These are phyloP conservation scores for Argya squamiceps DNA, from an alignment of 2,797 vertebrate genomes.

Conservation along the genomic window DNA sequence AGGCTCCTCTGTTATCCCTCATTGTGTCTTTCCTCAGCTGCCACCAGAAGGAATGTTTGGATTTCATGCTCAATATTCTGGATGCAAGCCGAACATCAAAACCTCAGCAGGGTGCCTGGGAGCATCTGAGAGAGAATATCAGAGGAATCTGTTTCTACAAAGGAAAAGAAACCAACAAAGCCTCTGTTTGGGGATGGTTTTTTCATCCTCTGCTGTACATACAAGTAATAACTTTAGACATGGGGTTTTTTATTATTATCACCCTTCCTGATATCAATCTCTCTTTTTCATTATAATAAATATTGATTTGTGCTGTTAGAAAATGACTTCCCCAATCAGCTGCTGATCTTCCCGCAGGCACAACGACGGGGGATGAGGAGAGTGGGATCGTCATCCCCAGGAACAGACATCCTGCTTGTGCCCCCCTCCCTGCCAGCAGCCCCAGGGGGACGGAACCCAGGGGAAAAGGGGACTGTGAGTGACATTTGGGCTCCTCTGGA, in stretches of 20 bases:
- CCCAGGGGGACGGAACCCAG: fast-evolving
- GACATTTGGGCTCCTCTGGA: neutral
- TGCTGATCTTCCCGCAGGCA: neutral
- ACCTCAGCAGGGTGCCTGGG: constrained; percentile 67
- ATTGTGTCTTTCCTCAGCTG: constrained; percentile 60
- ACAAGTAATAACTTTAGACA: constrained; percentile 42
- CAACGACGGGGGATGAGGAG: neutral
- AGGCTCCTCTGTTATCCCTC: neutral
- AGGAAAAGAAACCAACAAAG: constrained; percentile 38
- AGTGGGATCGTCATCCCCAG: neutral
- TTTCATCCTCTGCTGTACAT: constrained; percentile 21
- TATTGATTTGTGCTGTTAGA: constrained; percentile 59
- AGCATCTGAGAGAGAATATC: constrained; percentile 59
- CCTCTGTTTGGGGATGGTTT: neutral
- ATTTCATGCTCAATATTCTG: constrained; percentile 75
- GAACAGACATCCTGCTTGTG: neutral
- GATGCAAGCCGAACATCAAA: constrained; percentile 70
- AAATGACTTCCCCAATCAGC: constrained; percentile 40
- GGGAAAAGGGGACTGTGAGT: neutral
- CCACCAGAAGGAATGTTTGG: constrained; percentile 55
- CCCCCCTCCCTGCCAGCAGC: neutral
- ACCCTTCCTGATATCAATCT: constrained; percentile 46
- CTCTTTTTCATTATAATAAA: constrained; percentile 59
- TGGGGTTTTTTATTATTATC: constrained; percentile 8
- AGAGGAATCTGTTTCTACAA: constrained; percentile 52